These are phyloP conservation scores for Phainopepla nitens DNA, from an alignment of 2,113 vertebrate genomes.

Conservation along the genomic window DNA sequence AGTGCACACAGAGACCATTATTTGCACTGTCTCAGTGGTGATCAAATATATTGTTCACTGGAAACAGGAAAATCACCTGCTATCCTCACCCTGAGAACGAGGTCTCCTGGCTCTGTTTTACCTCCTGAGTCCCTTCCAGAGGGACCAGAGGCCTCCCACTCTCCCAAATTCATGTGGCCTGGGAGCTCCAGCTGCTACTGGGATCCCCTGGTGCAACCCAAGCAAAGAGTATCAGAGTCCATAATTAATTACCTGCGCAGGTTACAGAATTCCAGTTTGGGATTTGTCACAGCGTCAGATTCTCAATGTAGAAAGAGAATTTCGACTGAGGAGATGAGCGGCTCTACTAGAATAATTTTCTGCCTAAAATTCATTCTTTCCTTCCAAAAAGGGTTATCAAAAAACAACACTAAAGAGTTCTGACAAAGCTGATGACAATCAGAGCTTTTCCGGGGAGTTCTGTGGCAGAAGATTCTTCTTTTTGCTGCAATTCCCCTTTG, in stretches of 20 bases:
- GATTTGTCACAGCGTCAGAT: neutral
- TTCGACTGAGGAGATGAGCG: neutral
- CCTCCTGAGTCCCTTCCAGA: neutral
- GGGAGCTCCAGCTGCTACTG: neutral
- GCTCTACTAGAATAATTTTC: neutral
- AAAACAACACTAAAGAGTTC: neutral
- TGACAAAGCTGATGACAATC: neutral
- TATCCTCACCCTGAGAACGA: neutral
- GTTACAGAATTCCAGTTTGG: neutral
- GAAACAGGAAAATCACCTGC: neutral
- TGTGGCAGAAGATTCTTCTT: neutral
- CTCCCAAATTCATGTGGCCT: rapidly evolving
- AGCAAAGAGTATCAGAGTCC: rapidly evolving
- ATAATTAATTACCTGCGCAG: neutral
- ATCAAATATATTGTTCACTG: neutral
- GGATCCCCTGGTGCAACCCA: neutral
- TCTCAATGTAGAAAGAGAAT: neutral
- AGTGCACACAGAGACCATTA: neutral
- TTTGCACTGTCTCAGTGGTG: neutral
- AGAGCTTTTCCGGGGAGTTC: neutral
- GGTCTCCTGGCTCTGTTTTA: neutral
- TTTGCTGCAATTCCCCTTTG: neutral
- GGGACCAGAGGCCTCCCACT: neutral
- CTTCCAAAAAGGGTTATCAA: neutral
- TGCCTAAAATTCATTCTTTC: neutral